A percentile compares a stretch with the other conserved stretches of the same genome.
Conservation (phyloP, 2,113 vertebrate genomes). For the Spea multiplicata region DNA sequence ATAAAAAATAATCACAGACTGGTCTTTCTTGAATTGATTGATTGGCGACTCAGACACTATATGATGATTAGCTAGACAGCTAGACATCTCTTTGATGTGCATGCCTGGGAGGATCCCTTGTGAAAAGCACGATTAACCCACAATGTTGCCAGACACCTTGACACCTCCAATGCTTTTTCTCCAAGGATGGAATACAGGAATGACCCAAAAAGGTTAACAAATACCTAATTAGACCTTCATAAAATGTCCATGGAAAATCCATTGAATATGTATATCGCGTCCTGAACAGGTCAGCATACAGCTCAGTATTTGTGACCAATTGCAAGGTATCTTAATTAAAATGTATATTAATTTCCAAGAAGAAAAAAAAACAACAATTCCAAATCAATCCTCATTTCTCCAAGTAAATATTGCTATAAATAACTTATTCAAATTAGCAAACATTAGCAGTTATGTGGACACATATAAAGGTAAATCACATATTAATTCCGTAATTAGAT, state of each 20-base stretch:
- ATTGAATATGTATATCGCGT: too few species aligned
- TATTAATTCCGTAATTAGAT: too few species aligned
- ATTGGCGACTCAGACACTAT: neutral
- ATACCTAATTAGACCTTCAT: neutral
- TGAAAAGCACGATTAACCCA: conserved; percentile 13
- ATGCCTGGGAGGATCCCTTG: conserved; percentile 28
- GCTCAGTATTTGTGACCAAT: too few species aligned
- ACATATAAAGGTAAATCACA: too few species aligned
- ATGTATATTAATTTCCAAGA: too few species aligned
- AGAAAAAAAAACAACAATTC: too few species aligned
- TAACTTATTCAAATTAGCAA: too few species aligned
- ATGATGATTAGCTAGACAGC: conserved; percentile 14
- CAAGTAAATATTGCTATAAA: too few species aligned
- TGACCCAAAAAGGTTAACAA: neutral
- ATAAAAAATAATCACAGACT: conserved; percentile 6
- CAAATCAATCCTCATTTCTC: too few species aligned
- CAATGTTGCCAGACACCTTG: neutral
- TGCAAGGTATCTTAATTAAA: too few species aligned
- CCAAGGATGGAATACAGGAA: neutral
- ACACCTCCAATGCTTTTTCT: neutral
- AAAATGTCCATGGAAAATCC: neutral
- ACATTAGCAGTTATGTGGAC: too few species aligned
- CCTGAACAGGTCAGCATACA: too few species aligned
- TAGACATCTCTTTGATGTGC: conserved; percentile 32
- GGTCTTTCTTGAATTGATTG: conserved; percentile 6